These are phyloP conservation scores for Phalacrocorax carbo DNA, from an alignment of 2,113 vertebrate species.

Conservation along the genomic window DNA sequence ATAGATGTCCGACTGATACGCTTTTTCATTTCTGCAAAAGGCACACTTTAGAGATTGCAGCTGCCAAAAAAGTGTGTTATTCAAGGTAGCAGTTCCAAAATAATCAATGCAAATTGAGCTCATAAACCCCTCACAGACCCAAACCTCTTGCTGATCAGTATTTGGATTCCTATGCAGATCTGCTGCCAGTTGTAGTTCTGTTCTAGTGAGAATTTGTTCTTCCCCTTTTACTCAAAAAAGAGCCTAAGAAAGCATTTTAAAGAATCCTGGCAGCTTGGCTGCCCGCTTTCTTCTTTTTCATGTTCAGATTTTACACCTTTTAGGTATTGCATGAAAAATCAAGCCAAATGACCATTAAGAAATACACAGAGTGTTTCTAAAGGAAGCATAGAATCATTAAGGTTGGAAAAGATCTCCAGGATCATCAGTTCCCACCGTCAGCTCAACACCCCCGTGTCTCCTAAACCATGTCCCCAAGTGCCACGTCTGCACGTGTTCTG, in stretches of 20 bases:
- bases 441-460: too few relatives aligned
- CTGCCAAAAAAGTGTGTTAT: not conserved
- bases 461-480: too few relatives aligned
- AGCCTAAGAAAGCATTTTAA: not conserved
- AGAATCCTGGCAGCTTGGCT: not conserved
- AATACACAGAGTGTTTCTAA: not conserved
- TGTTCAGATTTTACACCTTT: not conserved
- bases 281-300: not conserved
- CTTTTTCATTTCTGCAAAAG: not conserved
- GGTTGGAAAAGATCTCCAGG: too few relatives aligned
- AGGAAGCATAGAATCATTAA: too few relatives aligned
- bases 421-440: too few relatives aligned
- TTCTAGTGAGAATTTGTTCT: not conserved
- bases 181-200: not conserved
- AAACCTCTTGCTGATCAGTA: rapidly evolving
- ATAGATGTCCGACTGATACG: rapidly evolving
- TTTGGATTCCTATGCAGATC: not conserved
- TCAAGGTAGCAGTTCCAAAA: not conserved
- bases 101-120: not conserved
- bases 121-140: too few relatives aligned
- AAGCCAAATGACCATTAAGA: not conserved
- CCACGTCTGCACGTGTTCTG: too few relatives aligned
- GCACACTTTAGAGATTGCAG: not conserved
- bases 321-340: not conserved
- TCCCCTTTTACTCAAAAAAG: not conserved